A percentile compares a stretch with the other conserved stretches of the same genome.
These are phyloP conservation scores for Phragmatobia fuliginosa DNA, from an alignment of 2,888 invertebrate genomes.

Conservation along the genomic window DNA sequence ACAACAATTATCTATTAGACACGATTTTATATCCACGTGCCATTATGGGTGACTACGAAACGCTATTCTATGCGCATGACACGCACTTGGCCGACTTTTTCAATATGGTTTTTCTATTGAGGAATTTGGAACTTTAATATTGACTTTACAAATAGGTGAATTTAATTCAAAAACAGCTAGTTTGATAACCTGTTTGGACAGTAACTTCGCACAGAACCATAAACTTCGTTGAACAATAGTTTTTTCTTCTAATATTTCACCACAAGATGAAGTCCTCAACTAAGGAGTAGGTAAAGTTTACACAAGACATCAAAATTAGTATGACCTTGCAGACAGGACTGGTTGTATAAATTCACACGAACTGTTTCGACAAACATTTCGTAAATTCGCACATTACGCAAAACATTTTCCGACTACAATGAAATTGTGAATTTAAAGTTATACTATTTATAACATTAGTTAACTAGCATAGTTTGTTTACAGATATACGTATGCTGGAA, in stretches of 20 bases:
- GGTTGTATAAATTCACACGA: constrained; percentile 11
- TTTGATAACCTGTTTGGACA: neutral
- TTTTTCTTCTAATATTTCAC: constrained; percentile 3
- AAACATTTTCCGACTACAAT: constrained; percentile 15
- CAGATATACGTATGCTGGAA: neutral
- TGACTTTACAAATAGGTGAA: too few relatives aligned
- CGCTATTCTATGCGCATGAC: too few relatives aligned
- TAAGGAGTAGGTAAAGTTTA: constrained; percentile 26
- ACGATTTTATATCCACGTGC: too few relatives aligned
- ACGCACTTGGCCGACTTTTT: too few relatives aligned
- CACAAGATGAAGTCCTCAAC: neutral
- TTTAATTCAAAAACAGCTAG: neutral
- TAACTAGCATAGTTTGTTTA: neutral
- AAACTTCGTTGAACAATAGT: neutral
- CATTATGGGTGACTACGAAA: too few relatives aligned
- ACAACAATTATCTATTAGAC: too few relatives aligned
- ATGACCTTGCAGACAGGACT: constrained; percentile 42
- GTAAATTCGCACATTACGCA: constrained; percentile 21
- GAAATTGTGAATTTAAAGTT: neutral
- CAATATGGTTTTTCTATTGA: too few relatives aligned
- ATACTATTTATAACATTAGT: neutral
- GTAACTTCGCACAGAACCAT: neutral
- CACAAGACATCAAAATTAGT: constrained; percentile 47
- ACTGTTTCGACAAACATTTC: constrained; percentile 14
- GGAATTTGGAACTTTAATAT: too few relatives aligned